Evolutionary conservation across 2,113 vertebrate species (phyloP).

Genomic region (Pelobates fuscus): DNA sequence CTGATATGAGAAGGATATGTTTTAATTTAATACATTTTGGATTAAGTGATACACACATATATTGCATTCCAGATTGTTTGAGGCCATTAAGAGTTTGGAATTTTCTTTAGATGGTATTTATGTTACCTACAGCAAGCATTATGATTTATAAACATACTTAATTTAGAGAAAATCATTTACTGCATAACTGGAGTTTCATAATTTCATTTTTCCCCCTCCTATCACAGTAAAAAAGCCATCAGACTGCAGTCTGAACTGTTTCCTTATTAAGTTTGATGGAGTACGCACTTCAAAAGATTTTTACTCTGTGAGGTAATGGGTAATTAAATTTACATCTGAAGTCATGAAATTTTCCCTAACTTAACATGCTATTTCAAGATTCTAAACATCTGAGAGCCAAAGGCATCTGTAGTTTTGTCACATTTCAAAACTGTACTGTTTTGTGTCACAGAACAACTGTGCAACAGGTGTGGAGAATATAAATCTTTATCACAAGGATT

Average conservation of each 20-base stretch:
- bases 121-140: constrained; percentile 25
- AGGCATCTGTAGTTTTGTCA: background rate
- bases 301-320: constrained; percentile 43
- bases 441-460: constrained; percentile 30
- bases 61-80: constrained; percentile 18
- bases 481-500: constrained; percentile 3
- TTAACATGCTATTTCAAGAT: constrained; percentile 11
- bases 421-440: constrained; percentile 5
- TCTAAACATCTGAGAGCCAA: constrained; percentile 15
- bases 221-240: constrained; percentile 8
- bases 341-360: constrained; percentile 8
- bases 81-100: constrained; percentile 26
- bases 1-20: no score
- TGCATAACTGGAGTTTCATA: background rate
- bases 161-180: background rate
- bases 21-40: no score
- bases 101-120: constrained; percentile 25
- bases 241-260: constrained; percentile 20
- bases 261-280: constrained; percentile 40
- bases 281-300: constrained; percentile 28
- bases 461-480: constrained; percentile 26
- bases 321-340: constrained; percentile 34
- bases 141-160: constrained; percentile 22
- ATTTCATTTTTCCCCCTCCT: constrained; percentile 10
- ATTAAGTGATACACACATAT: constrained; percentile 34